Conservation (phyloP, 2,888 invertebrate species). For the Erebia palarica region DNA sequence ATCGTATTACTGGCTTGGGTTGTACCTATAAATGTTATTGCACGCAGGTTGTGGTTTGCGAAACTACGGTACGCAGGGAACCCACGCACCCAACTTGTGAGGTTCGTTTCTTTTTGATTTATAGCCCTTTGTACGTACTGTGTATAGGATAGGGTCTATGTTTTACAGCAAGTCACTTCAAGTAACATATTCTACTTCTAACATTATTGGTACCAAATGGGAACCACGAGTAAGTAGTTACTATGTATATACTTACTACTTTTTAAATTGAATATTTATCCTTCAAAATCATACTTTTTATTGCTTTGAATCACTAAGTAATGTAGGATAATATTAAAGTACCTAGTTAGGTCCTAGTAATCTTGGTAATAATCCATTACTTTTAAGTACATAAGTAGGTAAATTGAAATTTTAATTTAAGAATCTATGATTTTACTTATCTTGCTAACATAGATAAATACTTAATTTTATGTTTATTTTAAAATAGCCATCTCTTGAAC, state of each 20-base stretch:
- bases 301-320: too few relatives aligned
- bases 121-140: conserved; percentile 3
- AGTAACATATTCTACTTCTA: neutral
- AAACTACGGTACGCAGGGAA: conserved; percentile 29
- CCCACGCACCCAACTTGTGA: conserved; percentile 31
- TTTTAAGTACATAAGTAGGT: too few relatives aligned
- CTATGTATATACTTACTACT: neutral
- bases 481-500: too few relatives aligned
- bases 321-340: too few relatives aligned
- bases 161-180: neutral
- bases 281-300: too few relatives aligned
- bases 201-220: neutral
- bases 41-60: conserved; percentile 32
- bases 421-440: too few relatives aligned
- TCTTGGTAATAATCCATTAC: too few relatives aligned
- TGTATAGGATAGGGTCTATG: neutral
- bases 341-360: too few relatives aligned
- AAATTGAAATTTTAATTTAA: too few relatives aligned
- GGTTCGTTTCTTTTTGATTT: conserved; percentile 7
- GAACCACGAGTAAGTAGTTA: neutral
- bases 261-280: neutral
- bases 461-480: too few relatives aligned
- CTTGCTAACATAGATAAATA: too few relatives aligned
- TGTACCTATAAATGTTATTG: conserved; percentile 11
- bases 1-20: conserved; percentile 23